A percentile compares a stretch with the other conserved stretches of the same genome.
phyloP scores from a whole-genome alignment of 2,888 invertebrate genomes.

The Frankliniella fusca region DNA sequence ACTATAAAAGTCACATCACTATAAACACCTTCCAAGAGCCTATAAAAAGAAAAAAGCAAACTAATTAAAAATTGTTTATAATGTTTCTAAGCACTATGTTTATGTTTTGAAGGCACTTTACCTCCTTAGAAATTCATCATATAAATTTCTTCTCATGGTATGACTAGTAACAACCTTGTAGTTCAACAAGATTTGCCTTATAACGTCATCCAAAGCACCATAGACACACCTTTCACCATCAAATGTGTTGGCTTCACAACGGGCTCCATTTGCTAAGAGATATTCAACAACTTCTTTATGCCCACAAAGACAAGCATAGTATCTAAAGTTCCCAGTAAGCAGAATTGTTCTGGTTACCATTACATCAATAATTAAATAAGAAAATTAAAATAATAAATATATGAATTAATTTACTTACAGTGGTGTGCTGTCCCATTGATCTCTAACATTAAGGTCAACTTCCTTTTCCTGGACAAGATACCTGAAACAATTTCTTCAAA shows the following conservation, averaged over 20 bases:
- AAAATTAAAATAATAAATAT: neutral
- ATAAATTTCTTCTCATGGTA: conserved; percentile 48
- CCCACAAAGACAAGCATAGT: conserved; percentile 54
- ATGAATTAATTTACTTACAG: conserved; percentile 45
- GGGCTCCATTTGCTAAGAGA: conserved; percentile 49
- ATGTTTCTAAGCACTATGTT: neutral
- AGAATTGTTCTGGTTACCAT: neutral
- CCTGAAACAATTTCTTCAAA: conserved; percentile 37
- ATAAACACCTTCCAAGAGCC: conserved; percentile 42
- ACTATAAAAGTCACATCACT: conserved; percentile 49
- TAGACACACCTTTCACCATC: conserved; percentile 54
- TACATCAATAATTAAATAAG: neutral
- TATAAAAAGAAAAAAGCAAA: conserved; percentile 34
- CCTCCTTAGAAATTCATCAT: conserved; percentile 50
- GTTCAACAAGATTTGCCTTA: conserved; percentile 47
- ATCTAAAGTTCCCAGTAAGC: conserved; percentile 41
- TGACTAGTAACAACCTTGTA: conserved; percentile 49
- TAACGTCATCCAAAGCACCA: conserved; percentile 51
- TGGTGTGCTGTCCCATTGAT: conserved; percentile 53
- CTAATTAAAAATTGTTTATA: conserved; percentile 8
- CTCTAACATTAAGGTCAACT: conserved; percentile 49
- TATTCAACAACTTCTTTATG: conserved; percentile 50
- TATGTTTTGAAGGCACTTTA: neutral
- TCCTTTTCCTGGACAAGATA: conserved; percentile 51
- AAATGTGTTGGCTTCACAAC: conserved; percentile 53